Evolutionary conservation across 1,140 invertebrate species (phyloP).

Genomic region (Leptopilina clavipes): DNA sequence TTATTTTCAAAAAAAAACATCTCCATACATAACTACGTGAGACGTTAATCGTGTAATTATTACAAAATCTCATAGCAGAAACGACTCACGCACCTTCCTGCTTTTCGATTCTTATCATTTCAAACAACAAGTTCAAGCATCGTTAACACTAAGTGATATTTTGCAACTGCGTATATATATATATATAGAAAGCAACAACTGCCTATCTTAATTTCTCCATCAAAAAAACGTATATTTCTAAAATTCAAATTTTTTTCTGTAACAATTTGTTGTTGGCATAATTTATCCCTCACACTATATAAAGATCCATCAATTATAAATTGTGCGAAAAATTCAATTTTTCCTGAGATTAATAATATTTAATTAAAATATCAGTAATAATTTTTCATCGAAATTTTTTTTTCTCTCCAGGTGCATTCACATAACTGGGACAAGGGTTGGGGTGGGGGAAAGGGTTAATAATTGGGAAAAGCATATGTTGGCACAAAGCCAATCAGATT

Average conservation of each 20-base stretch:
- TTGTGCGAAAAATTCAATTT: too few species aligned
- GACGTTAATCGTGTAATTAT: conserved; percentile 12
- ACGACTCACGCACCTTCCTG: conserved; percentile 3
- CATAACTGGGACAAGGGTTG: not conserved
- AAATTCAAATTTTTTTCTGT: conserved; percentile 11
- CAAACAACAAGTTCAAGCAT: conserved; percentile 12
- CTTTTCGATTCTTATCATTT: conserved; percentile 9
- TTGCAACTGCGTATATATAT: conserved; percentile 15
- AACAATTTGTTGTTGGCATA: not conserved
- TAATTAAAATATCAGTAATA: too few species aligned
- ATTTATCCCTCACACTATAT: too few species aligned
- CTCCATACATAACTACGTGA: not conserved
- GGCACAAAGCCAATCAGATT: conserved; percentile 18
- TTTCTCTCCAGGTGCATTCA: not conserved
- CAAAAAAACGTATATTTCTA: not conserved
- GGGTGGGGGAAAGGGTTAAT: not conserved
- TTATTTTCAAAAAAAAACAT: too few species aligned
- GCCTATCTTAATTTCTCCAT: not conserved
- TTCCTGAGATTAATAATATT: too few species aligned
- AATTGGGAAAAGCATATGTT: conserved; percentile 21
- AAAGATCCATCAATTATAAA: too few species aligned
- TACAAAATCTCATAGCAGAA: not conserved
- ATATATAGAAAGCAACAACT: not conserved
- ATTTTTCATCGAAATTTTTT: not conserved
- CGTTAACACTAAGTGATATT: conserved; percentile 33